These are phyloP conservation scores for Amblyopsis rosae DNA, from an alignment of 2,113 vertebrate genomes.

Conservation along the genomic window DNA sequence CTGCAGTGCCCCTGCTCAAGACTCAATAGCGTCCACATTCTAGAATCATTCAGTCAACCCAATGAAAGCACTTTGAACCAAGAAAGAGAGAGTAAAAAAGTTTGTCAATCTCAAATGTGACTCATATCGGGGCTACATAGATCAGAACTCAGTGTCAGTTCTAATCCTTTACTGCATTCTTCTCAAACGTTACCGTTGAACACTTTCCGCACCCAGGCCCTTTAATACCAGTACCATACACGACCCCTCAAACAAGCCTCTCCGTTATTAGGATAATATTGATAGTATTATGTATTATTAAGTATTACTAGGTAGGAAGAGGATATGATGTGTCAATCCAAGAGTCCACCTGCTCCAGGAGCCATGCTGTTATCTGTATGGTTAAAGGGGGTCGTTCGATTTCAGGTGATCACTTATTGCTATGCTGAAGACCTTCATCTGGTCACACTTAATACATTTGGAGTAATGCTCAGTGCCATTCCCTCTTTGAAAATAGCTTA, in stretches of 20 bases:
- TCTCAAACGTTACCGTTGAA: constrained; percentile 1
- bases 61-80: not conserved
- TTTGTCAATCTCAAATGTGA: not conserved
- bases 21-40: constrained; percentile 15
- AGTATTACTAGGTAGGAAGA: too few relatives aligned
- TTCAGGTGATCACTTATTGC: too few relatives aligned
- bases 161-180: not conserved
- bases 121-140: not conserved
- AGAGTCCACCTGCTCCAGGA: too few relatives aligned
- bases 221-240: constrained; percentile 30
- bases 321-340: too few relatives aligned
- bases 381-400: too few relatives aligned
- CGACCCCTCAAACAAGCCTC: not conserved
- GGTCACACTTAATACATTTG: too few relatives aligned
- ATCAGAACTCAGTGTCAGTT: not conserved
- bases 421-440: too few relatives aligned
- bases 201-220: constrained; percentile 14
- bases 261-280: too few relatives aligned
- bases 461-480: too few relatives aligned
- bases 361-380: too few relatives aligned
- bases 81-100: not conserved
- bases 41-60: not conserved
- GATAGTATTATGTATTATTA: not conserved
- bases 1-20: constrained; percentile 8
- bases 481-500: too few relatives aligned